Evolutionary conservation across 2,113 vertebrate species (phyloP), one percentile per base, ranked within the genome.

Genomic region (Piliocolobus tephrosceles): DNA sequence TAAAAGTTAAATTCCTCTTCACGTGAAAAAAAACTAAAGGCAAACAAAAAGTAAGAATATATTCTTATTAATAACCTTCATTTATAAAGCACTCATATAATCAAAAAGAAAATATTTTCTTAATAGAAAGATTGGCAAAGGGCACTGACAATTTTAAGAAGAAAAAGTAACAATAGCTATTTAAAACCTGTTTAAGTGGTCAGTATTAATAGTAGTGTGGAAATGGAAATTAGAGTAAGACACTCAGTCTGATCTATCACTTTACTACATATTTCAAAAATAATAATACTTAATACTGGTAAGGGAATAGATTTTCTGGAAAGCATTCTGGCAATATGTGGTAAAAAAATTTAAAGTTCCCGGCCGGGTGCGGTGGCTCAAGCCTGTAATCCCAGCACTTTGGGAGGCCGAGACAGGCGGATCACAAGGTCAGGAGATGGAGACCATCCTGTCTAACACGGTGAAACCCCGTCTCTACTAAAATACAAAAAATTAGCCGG

Each of bases 251-350:
- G 52, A 79, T 78, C 45, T 79, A 22, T 73, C 17, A 43, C n/a
- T 27, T 58, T 87, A 86, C 20, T 82, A 75, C 6, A 18, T 85
- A 97, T 82, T 94, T 91, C 72, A 61, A 35, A 88, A 88, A 66
- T 87, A 87, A 70, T 64, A 88, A 64, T 89, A 81, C 30, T 92
- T 87, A 91, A 87, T 70, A 73, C 40, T 82, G 89, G 73, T 73
- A 82, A 97, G 90, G 40, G 13, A 35, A 87, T n/a, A 70, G 43
- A 68, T 85, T 96, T 96, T 93, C 47, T 96, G 94, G 87, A 95
- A 95, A 96, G 75, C 70, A 52, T 87, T 93, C 93, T 91, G 38
- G 40, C 18, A 82, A n/a, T 20, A 93, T 20, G 8, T 86, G 11
- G 66, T 91, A 58, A 61, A 81, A 95, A 40, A 11, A 76, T 81